A percentile compares a stretch with the other conserved stretches of the same genome.
These are phyloP conservation scores for Ibycter americanus DNA, from an alignment of 2,797 vertebrate species.

Conservation along the genomic window DNA sequence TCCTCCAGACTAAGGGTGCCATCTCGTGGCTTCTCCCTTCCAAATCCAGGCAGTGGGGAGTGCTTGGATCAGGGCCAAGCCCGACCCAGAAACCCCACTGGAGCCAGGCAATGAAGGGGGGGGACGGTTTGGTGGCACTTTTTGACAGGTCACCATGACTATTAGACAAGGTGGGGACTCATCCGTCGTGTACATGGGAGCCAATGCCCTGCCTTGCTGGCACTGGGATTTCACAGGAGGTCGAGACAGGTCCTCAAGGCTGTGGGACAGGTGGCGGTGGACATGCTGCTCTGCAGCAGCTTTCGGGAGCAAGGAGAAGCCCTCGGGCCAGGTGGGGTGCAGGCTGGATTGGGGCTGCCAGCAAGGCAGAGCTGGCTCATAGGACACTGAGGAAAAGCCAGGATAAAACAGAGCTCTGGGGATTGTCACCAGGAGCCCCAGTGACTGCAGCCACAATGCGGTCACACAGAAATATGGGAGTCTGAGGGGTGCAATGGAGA, in stretches of 20 bases:
- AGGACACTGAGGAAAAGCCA: background rate
- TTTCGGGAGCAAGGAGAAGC: background rate
- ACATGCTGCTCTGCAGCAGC: background rate
- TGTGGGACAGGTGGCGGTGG: background rate
- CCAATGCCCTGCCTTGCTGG: background rate
- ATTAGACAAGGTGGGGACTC: background rate
- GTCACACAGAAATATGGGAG: background rate
- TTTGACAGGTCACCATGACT: background rate
- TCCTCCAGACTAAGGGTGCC: slow-evolving; percentile 44
- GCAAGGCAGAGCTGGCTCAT: background rate
- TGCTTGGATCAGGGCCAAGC: rapidly evolving
- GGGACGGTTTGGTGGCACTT: background rate
- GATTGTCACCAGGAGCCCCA: background rate
- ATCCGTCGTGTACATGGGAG: rapidly evolving
- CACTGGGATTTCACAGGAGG: background rate
- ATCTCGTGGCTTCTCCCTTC: slow-evolving; percentile 52
- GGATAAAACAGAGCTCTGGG: background rate
- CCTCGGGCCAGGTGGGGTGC: rapidly evolving
- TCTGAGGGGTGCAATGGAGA: background rate
- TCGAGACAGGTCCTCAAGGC: rapidly evolving
- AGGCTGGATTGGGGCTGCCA: background rate
- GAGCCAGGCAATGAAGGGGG: rapidly evolving
- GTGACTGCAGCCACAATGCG: rapidly evolving
- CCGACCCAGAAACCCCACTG: background rate
- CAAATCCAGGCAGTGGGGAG: background rate